phyloP scores from a whole-genome alignment of 2,113 vertebrate genomes.

The Cygnus buccinator region DNA sequence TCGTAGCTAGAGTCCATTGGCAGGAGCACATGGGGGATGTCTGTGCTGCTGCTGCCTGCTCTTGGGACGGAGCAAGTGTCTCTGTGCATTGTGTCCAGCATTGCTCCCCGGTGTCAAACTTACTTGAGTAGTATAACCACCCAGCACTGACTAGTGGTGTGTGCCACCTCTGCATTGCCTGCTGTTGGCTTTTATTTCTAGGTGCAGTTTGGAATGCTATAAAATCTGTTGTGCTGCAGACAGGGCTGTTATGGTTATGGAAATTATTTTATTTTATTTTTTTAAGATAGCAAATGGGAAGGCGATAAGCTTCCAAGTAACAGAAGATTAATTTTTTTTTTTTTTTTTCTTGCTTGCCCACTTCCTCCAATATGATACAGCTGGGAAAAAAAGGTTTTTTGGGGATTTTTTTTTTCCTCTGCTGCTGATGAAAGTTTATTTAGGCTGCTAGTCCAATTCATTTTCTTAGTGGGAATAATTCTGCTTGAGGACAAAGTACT shows the following conservation, averaged over 20 bases:
- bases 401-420: neutral
- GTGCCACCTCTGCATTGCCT: neutral
- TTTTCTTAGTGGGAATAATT: constrained; percentile 24
- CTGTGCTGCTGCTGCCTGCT: neutral
- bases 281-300: neutral
- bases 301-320: neutral
- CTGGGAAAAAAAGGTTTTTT: neutral
- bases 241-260: neutral
- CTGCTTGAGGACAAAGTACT: neutral
- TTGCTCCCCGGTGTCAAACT: neutral
- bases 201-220: neutral
- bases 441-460: constrained; percentile 1
- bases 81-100: neutral
- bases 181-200: neutral
- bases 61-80: neutral
- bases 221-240: neutral
- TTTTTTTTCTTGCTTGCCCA: neutral
- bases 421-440: neutral
- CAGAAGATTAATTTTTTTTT: neutral
- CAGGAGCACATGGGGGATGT: neutral
- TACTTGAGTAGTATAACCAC: neutral
- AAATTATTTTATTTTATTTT: neutral
- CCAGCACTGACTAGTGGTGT: fast-evolving
- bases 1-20: neutral
- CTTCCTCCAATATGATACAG: neutral